Percentiles rank a stretch among this genome's conserved stretches.
phyloP scores from a whole-genome alignment of 2,888 invertebrate genomes.

The Rhimphoctona megacephalus region DNA sequence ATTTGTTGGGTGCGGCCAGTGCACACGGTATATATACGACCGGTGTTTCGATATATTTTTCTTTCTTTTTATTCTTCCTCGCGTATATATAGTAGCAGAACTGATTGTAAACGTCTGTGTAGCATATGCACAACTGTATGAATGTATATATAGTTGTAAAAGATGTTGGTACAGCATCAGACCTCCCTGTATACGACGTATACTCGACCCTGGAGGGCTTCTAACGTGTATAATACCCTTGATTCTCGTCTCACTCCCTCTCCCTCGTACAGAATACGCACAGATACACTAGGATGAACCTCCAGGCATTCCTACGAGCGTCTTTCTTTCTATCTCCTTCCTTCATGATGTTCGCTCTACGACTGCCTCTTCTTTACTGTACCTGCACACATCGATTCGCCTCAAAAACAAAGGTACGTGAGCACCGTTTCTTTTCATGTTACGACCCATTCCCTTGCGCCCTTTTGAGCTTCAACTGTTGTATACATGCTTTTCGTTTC shows the following conservation, averaged over 20 bases:
- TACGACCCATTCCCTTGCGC: neutral
- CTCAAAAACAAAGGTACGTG: slow-evolving; percentile 10
- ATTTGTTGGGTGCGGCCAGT: slow-evolving; percentile 69
- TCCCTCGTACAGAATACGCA: neutral
- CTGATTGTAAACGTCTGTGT: slow-evolving; percentile 51
- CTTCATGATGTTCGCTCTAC: slow-evolving; percentile 43
- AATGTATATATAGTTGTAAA: neutral
- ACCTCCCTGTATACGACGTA: slow-evolving; percentile 53
- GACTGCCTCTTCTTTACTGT: slow-evolving; percentile 2
- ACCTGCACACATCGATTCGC: neutral
- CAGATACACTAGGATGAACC: slow-evolving; percentile 35
- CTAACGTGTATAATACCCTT: slow-evolving; percentile 42
- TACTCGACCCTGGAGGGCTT: slow-evolving; percentile 57
- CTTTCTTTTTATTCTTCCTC: slow-evolving; percentile 24
- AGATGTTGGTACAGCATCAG: slow-evolving; percentile 23
- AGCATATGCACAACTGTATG: neutral
- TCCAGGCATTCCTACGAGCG: slow-evolving; percentile 24
- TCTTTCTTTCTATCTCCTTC: neutral
- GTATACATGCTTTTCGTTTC: slow-evolving; percentile 26
- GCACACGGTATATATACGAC: slow-evolving; percentile 16
- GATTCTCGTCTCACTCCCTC: slow-evolving; percentile 26
- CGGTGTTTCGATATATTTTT: slow-evolving; percentile 41
- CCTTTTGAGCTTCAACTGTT: neutral
- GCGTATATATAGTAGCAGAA: slow-evolving; percentile 22
- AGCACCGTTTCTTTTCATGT: neutral